These are phyloP conservation scores for Astyanax mexicanus DNA, from an alignment of 2,797 vertebrate genomes.

Conservation along the genomic window DNA sequence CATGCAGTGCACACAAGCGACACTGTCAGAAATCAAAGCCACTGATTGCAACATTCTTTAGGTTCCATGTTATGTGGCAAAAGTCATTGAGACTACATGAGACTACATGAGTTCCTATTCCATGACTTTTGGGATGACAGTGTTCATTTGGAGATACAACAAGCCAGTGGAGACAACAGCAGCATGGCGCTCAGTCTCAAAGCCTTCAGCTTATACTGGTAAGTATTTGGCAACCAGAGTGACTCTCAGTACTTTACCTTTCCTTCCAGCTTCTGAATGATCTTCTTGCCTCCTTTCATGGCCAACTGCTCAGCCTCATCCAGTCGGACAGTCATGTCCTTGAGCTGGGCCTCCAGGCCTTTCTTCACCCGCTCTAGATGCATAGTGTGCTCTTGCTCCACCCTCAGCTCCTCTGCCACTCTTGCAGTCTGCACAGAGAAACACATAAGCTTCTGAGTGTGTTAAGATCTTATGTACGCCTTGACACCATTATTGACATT, in stretches of 20 bases:
- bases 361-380: slow-evolving; percentile 84
- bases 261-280: slow-evolving; percentile 84
- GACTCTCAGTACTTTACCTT: slow-evolving; percentile 69
- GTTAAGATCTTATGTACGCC: not conserved
- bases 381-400: slow-evolving; percentile 82
- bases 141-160: not conserved
- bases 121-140: too few relatives aligned
- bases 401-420: slow-evolving; percentile 80
- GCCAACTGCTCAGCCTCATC: slow-evolving; percentile 84
- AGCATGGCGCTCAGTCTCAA: too few relatives aligned
- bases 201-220: too few relatives aligned
- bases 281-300: slow-evolving; percentile 85
- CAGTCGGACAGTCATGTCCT: slow-evolving; percentile 78
- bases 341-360: slow-evolving; percentile 80
- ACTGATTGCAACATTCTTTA: too few relatives aligned
- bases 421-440: slow-evolving; percentile 68
- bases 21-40: too few relatives aligned
- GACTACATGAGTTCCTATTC: too few relatives aligned
- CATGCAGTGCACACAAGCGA: too few relatives aligned
- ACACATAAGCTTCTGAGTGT: not conserved
- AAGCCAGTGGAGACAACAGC: not conserved
- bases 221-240: not conserved
- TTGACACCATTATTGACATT: not conserved
- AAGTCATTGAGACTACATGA: too few relatives aligned
- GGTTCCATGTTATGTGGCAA: too few relatives aligned